Percentiles rank a stretch among this genome's conserved stretches.
Conservation (phyloP, 2,888 invertebrate species). For the Drosophila pseudotakahashii region DNA sequence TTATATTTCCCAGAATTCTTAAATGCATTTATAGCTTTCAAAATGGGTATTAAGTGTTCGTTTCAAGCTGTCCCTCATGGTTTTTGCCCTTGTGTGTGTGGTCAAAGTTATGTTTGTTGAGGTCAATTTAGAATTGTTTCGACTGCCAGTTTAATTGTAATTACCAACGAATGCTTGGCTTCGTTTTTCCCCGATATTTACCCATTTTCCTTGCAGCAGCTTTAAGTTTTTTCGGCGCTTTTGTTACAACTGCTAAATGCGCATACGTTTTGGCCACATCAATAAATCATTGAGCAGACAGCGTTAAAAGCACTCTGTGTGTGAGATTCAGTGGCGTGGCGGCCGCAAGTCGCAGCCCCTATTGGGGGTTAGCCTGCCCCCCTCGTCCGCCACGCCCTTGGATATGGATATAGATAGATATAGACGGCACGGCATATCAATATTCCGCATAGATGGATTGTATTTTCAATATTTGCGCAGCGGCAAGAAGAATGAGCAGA, state of each 20-base stretch:
- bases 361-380: neutral
- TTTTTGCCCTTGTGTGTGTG: conserved; percentile 9
- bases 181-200: neutral
- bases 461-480: conserved; percentile 79
- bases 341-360: conserved; percentile 34
- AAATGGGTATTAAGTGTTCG: conserved; percentile 1
- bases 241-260: conserved; percentile 50
- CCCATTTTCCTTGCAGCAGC: neutral
- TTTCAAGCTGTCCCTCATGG: no score
- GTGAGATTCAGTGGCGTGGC: conserved; percentile 27
- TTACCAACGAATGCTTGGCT: conserved; percentile 14
- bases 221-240: conserved; percentile 42
- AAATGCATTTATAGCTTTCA: no score
- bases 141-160: conserved; percentile 15
- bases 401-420: conserved; percentile 39
- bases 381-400: conserved; percentile 4
- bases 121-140: conserved; percentile 22
- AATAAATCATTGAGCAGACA: conserved; percentile 76
- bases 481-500: conserved; percentile 43
- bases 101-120: conserved; percentile 25
- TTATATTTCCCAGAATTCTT: no score
- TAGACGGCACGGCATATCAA: conserved; percentile 70
- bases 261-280: conserved; percentile 63
- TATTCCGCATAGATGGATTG: conserved; percentile 77
- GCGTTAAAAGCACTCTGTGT: conserved; percentile 70